Base-by-base conservation (phyloP, 1,140 invertebrate species). In the Rhyzopertha dominica region DNA sequence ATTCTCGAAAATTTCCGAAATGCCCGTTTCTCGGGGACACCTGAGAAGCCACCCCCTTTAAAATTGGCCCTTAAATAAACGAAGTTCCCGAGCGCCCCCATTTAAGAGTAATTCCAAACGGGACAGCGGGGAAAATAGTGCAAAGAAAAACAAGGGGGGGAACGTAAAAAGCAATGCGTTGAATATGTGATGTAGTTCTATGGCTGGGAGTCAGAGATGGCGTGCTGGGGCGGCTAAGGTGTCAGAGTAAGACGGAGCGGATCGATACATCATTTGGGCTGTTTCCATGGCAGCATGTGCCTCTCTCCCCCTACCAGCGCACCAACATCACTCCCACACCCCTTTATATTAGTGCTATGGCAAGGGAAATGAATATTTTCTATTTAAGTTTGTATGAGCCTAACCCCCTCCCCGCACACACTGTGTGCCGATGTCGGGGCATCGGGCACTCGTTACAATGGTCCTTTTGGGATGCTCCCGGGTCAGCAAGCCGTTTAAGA, bases 81-180 rank as follows among this genome's bases (percentile, higher is more conserved):
- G n/a, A n/a, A n/a, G n/a, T n/a, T n/a, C 36, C 31, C 36, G 43
- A 19, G 41, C 36, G 39, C 22, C 14, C 9, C 32, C 25, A 38
- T n/a, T n/a, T n/a, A n/a, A 14, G 42, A 44, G 43, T 54, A 37
- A 51, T 54, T 47, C 43, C 42, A 48, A 54, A 54, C 47, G 43
- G 50, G 43, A n/a, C 50, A 58, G 55, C 53, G 41, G 47, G 50
- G 45, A 40, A 32, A 54, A 59, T 53, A 52, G 47, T 51, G 54
- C 46, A 53, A 56, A 57, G 53, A 56, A 59, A 57, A 61, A 61
- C 51, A 53, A 59, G 51, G 49, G 46, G 38, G 48, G 49, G 43
- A 17, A 57, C 54, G 50, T 58, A 59, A 61, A 63, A 66, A 62
- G 64, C 65, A 66, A 65, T 66, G 65, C 58, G 61, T 65, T 66